Evolutionary conservation across 2,888 invertebrate genomes (phyloP), one percentile per base, ranked within the genome.

Genomic region (Drosophila dives): DNA sequence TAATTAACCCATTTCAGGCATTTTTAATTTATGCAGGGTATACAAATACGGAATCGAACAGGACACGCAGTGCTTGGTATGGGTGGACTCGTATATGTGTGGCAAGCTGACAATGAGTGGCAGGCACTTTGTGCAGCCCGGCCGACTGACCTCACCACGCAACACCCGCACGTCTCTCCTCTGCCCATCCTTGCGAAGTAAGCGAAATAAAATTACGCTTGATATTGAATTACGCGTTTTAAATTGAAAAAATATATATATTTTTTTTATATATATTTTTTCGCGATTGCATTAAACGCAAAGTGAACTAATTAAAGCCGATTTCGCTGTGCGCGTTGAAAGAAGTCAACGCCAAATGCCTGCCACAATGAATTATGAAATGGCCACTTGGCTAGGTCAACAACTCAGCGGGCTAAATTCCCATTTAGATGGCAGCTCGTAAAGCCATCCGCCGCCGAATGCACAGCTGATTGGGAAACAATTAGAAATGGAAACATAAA

Each of bases 211-310:
- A 89, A 89, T 87, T 89, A 89, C 85, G 74, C 73, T 56, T 70
- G 72, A 89, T 89, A 87, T 87, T 87, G 81, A 87, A 87, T 87
- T 87, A 89, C 89, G 88, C 85, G 81, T 77, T 88, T 88, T 77
- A 86, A 86, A 86, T 84, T 84, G 81, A 88, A 88, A 77, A 86
- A 87, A 26, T n/a, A 40, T 40, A 40, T 4, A 17, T 10, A 2
- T 2, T 29, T 29, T 29, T 1, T 29, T n/a, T 40, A n/a, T 5
- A 40, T 10, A 8, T 76, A 8, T 76, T 84, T 86, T 83, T 85
- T 87, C 74, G 80, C 89, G 75, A 86, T 88, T 88, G 81, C 80
- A 86, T 86, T 86, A 86, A 86, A 80, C 86, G 85, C 76, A 76
- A 83, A 71, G 86, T 74, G 72, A 77, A 83, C 88, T 88, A 85